A percentile compares a stretch with the other conserved stretches of the same genome.
phyloP scores from a whole-genome alignment of 2,113 vertebrate genomes.

The Cyphomyrus plagiostoma region DNA sequence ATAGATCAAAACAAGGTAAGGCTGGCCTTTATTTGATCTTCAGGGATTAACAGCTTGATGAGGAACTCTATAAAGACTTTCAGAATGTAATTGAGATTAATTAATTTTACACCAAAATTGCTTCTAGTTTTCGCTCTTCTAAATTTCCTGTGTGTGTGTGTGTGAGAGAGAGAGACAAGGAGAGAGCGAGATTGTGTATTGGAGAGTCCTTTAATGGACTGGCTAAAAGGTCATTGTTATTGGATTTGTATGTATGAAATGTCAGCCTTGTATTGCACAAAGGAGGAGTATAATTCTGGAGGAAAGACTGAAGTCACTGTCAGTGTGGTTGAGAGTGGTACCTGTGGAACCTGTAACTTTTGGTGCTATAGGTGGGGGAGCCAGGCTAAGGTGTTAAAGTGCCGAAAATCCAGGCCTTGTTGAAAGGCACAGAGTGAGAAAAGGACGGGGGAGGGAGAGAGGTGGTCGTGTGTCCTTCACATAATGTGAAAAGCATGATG shows the following conservation, averaged over 20 bases:
- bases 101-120: neutral
- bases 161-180: neutral
- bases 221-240: neutral
- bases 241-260: neutral
- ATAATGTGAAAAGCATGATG: neutral
- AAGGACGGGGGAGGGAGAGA: neutral
- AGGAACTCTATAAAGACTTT: neutral
- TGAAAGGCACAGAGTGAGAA: neutral
- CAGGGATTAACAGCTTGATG: neutral
- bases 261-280: neutral
- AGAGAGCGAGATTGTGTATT: neutral
- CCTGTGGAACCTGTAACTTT: neutral
- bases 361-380: neutral
- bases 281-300: neutral
- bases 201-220: neutral
- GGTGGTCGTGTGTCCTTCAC: neutral
- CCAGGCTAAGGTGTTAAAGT: neutral
- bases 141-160: neutral
- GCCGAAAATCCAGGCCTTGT: neutral
- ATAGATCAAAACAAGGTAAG: slow-evolving; percentile 96
- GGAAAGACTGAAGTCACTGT: neutral
- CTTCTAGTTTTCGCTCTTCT: neutral
- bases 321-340: neutral
- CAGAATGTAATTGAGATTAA: neutral
- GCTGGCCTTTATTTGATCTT: neutral